Evolutionary conservation across 2,797 vertebrate genomes (phyloP), one percentile per base, ranked within the genome.

Genomic region (Geotrypetes seraphini): DNA sequence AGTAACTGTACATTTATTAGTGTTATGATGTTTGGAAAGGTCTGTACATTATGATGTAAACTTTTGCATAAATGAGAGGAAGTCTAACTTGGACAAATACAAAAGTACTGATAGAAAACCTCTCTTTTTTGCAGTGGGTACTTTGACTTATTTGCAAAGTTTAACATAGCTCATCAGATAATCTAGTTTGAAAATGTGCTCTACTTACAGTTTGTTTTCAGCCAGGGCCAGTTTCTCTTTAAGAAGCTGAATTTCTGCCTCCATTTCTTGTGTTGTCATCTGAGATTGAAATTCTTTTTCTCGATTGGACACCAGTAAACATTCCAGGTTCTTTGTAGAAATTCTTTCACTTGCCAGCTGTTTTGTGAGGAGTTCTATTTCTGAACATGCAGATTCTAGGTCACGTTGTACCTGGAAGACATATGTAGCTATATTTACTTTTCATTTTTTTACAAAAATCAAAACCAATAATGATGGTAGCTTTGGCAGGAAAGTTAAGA

Each of bases 161-260:
- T n/a, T n/a, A n/a, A n/a, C n/a, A n/a, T n/a, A n/a, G n/a, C n/a
- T n/a, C n/a, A n/a, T n/a, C n/a, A n/a, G n/a, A n/a, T n/a, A n/a
- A n/a, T n/a, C n/a, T n/a, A n/a, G n/a, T n/a, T n/a, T n/a, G n/a
- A n/a, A n/a, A n/a, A n/a, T n/a, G n/a, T n/a, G 7, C 35, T 16
- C 46, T 43, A 73, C 80, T 74, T 50, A 85, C 71, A 75, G 66
- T 63, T 76, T 82, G 42, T 61, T 79, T 54, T 85, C 71, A 16
- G 61, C 60, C 49, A 73, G 46, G 57, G 57, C 55, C 55, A 89
- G 75, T 28, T 83, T 75, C 39, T 88, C 79, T 49, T 68, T 68
- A 22, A 83, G 71, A 53, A 85, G 48, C 25, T 82, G 71, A 47
- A 85, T 71, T 66, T 86, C 74, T 21, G 75, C 64, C 28, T 79